Base-by-base conservation (phyloP, 2,797 vertebrate species). In the Nyctibius grandis region DNA sequence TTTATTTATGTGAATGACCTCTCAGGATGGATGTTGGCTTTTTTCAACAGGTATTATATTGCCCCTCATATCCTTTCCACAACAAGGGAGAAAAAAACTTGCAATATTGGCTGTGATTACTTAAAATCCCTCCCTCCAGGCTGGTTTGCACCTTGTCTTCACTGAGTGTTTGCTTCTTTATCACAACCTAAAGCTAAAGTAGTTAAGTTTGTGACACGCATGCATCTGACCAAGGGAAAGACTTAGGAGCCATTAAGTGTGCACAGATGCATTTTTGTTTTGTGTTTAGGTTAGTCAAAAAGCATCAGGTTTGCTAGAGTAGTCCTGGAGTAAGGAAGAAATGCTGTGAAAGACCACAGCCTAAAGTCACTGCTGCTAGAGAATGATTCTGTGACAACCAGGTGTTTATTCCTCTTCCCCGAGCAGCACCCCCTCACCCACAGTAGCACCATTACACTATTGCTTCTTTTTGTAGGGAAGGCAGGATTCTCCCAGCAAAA, bases 1-100 rank as follows among this genome's bases (percentile, higher is more conserved):
- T 79, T 57, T 56, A 20, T 54, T 77, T 51, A 21, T 16, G 15
- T 50, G n/a, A 77, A 48, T 0, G 0, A 44, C 33, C 8, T 6
- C 56, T 90, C 54, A 74, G 42, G 25, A n/a, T 51, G 47, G 19
- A 73, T 63, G 29, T 44, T 67, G 19, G 5, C 25, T 64, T 45
- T 72, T 73, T 81, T 78, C 28, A 6, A 17, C 20, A 34, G n/a
- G 29, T 76, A 1, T 4, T 63, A 19, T 50, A 21, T 22, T 21
- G 22, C 12, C 1, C 0, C 21, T 80, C 6, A 15, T 36, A 44
- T 45, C 9, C 6, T 25, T 80, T 91, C 22, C 38, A 60, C n/a
- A 29, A 10, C 9, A 67, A 48, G 14, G 19, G 17, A 17, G 23
- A 7, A 18, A 17, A 36, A 59, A 22, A 5, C 9, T 20, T 72